Conservation (phyloP, 23 tunicate genomes). For the Ascidia mentula region DNA sequence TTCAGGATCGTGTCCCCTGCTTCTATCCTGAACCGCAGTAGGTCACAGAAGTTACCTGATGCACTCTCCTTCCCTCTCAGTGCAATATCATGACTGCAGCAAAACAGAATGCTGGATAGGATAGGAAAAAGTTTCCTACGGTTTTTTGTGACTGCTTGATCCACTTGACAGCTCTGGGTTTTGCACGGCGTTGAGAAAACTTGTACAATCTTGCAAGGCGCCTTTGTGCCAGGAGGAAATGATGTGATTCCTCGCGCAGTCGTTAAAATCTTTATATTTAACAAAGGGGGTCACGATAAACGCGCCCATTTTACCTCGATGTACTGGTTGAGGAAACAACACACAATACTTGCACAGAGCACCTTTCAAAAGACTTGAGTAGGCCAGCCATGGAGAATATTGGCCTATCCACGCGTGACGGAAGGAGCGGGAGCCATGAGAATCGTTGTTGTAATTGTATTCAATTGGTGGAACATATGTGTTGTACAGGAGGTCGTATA, state of each 20-base stretch:
- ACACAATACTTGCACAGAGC: not conserved
- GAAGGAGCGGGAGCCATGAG: not conserved
- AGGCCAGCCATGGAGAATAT: not conserved
- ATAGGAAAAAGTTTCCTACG: not conserved
- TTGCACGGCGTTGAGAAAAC: not conserved
- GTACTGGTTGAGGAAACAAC: not conserved
- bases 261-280: constrained; percentile 18
- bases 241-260: constrained; percentile 13
- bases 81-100: not conserved
- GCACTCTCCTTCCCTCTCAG: too few species aligned
- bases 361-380: not conserved
- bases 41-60: not conserved
- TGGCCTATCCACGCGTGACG: constrained; percentile 1
- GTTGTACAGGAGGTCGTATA: constrained; percentile 4
- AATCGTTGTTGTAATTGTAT: not conserved
- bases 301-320: too few species aligned
- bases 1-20: constrained; percentile 15
- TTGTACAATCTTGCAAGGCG: not conserved
- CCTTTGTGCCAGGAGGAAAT: not conserved
- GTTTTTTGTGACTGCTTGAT: not conserved
- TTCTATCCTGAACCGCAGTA: constrained; percentile 13
- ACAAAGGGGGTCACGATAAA: too few species aligned
- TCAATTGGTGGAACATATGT: constrained; percentile 15
- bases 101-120: constrained; percentile 1
- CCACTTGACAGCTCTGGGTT: not conserved